A percentile compares a stretch with the other conserved stretches of the same genome.
Evolutionary conservation across 2,797 vertebrate genomes (phyloP).

Genomic region (Centropyge bicolor): DNA sequence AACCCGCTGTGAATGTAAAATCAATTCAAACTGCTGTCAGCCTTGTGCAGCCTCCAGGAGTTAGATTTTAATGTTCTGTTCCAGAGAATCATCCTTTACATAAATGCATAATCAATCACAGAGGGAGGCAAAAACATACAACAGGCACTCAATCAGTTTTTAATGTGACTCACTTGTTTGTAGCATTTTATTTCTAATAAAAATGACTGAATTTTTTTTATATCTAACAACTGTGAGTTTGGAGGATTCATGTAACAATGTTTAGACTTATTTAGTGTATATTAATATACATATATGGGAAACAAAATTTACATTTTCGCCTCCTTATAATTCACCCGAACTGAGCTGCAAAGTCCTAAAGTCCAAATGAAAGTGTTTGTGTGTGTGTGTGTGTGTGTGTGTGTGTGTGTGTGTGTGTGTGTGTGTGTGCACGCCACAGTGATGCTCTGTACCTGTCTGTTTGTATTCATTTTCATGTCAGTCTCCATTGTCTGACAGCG

Average conservation of each 20-base stretch:
- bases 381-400: no score
- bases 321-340: neutral
- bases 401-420: neutral
- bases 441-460: no score
- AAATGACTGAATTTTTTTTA: neutral
- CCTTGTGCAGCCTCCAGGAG: constrained; percentile 4
- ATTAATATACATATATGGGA: neutral
- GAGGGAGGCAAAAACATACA: neutral
- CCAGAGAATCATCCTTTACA: neutral
- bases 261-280: constrained; percentile 7
- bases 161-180: neutral
- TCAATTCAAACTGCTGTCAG: constrained; percentile 38
- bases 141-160: constrained; percentile 1
- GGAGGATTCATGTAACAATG: neutral
- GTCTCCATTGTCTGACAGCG: neutral
- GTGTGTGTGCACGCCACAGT: neutral
- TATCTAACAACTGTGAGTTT: neutral
- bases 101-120: constrained; percentile 7
- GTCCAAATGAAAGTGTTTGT: neutral
- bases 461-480: constrained; percentile 1
- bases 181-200: neutral
- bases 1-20: constrained; percentile 41
- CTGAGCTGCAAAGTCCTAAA: neutral
- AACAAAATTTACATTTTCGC: neutral
- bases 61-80: constrained; percentile 23